Percentiles rank a stretch among this genome's conserved stretches.
Conservation (phyloP, 2,113 vertebrate species). For the Lamprologus sp. region DNA sequence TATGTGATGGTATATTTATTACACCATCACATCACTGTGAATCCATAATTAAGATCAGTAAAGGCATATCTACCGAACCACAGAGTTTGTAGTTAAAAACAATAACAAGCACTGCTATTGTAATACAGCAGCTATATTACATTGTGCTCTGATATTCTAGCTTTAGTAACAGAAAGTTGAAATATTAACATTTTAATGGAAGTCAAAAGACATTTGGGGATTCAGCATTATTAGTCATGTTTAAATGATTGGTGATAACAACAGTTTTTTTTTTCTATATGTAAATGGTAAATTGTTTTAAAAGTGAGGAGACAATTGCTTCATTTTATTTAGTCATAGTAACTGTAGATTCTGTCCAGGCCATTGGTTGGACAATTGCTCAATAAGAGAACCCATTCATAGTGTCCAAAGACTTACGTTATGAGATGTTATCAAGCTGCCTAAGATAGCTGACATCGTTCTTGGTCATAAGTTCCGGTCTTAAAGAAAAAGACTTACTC, state of each 20-base stretch:
- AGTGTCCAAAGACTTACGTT: neutral
- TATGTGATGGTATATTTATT: neutral
- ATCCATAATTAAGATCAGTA: neutral
- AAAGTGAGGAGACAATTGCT: neutral
- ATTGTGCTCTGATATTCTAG: neutral
- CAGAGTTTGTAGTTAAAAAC: neutral
- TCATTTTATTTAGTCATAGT: neutral
- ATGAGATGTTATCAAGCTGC: neutral
- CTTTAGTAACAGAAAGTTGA: neutral
- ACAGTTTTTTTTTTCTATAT: neutral
- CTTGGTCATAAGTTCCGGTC: neutral
- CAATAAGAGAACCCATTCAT: neutral
- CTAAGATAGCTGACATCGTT: neutral
- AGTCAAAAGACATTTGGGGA: neutral
- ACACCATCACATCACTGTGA: neutral
- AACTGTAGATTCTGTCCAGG: neutral
- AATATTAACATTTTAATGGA: neutral
- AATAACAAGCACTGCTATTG: neutral
- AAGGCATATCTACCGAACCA: fast-evolving
- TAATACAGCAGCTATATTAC: neutral
- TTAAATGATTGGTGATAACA: neutral
- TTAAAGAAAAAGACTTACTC: neutral
- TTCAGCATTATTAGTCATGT: neutral
- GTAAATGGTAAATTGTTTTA: neutral
- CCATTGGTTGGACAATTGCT: neutral